Base-by-base conservation (phyloP, 2,888 invertebrate species). In the Nineta flava region DNA sequence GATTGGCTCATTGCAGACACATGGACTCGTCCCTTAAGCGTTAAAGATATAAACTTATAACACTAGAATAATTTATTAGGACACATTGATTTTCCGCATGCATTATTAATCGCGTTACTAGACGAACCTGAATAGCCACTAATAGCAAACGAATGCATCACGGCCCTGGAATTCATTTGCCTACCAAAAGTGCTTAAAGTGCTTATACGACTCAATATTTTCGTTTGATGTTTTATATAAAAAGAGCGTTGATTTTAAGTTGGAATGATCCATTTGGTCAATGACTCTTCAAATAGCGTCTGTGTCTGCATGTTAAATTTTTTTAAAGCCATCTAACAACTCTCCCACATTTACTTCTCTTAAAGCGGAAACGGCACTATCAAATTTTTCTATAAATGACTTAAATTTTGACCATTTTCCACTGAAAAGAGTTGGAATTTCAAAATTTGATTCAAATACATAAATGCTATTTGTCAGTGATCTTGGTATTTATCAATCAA, bases 401-500 rank as follows among this genome's bases (percentile, higher is more conserved):
- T 21, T 47, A 13, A 46, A 26, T 19, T 12, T 16, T 26, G 15
- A 26, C 35, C 17, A 38, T 43, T 5, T 42, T 2, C 40, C 19
- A 19, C 13, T 13, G 10, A 2, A 10, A 2, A 13, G 9, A 10
- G 16, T 10, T 10, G 42, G 42, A n/a, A 42, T 42, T 2, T 13
- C 42, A 42, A 10, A n/a, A 7, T 13, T n/a, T 16, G 13, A 46
- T 17, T 38, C 32, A 38, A 50, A 50, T 19, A 45, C 50, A 16
- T 38, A 21, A 46, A 35, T 45, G 17, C 31, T 38, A 34, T 34
- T 21, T 16, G n/a, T n/a, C n/a, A n/a, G n/a, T n/a, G n/a, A n/a
- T n/a, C n/a, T n/a, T n/a, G n/a, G n/a, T n/a, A n/a, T n/a, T n/a
- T n/a, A n/a, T n/a, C n/a, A n/a, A n/a, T n/a, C n/a, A n/a, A n/a